Conservation (phyloP, 2,113 vertebrate species). For the Phainopepla nitens region DNA sequence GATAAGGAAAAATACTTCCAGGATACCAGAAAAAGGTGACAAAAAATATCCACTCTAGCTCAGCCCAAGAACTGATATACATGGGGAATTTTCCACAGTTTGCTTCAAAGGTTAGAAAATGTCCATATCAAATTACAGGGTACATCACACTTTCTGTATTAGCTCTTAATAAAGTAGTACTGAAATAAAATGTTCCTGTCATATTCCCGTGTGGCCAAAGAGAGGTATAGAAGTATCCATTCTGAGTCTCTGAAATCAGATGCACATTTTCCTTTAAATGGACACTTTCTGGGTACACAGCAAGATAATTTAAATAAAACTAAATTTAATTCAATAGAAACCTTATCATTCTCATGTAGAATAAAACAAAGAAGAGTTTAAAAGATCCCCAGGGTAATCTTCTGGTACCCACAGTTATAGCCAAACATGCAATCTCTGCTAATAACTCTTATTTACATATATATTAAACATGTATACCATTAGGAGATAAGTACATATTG, state of each 20-base stretch:
- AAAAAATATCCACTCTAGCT: background rate
- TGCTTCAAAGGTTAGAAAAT: background rate
- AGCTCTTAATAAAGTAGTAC: constrained; percentile 33
- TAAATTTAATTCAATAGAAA: constrained; percentile 37
- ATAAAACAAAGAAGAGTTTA: constrained; percentile 49
- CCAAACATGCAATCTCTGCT: constrained; percentile 44
- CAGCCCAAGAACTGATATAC: background rate
- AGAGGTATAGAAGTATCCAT: background rate
- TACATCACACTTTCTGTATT: constrained; percentile 9
- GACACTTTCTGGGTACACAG: background rate
- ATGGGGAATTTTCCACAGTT: background rate
- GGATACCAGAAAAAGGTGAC: constrained; percentile 1
- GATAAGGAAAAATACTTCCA: constrained; percentile 10
- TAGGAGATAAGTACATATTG: constrained; percentile 38
- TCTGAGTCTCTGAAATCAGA: constrained; percentile 19
- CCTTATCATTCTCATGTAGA: background rate
- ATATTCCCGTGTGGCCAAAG: background rate
- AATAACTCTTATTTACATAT: constrained; percentile 61
- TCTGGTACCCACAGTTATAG: background rate
- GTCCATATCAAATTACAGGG: background rate
- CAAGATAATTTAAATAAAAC: constrained; percentile 40
- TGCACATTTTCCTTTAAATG: background rate
- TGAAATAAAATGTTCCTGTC: background rate
- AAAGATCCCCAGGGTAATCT: constrained; percentile 30
- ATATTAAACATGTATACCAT: constrained; percentile 38